Conservation (phyloP, 2,797 vertebrate genomes). For the Coregonus sp. region DNA sequence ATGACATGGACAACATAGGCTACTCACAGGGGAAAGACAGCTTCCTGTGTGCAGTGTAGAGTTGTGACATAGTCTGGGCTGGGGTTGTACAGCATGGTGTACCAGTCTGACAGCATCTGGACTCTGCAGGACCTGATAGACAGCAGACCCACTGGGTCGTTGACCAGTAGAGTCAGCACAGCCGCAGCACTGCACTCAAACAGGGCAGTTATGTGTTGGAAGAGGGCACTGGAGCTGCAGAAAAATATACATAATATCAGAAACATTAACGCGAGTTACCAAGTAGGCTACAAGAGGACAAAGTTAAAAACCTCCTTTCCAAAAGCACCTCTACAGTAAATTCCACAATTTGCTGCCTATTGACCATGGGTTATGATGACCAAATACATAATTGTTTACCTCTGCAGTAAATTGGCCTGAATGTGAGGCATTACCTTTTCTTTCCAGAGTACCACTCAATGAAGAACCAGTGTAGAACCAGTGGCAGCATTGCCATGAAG, state of each 20-base stretch:
- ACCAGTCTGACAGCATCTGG: conserved; percentile 96
- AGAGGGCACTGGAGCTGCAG: conserved; percentile 87
- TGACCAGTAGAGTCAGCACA: conserved; percentile 85
- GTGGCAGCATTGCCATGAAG: conserved; percentile 96
- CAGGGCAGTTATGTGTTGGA: conserved; percentile 90
- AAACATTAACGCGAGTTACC: not conserved
- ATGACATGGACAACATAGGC: not conserved
- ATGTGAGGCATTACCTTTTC: conserved; percentile 82
- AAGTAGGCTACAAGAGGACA: too few relatives aligned
- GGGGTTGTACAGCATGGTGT: conserved; percentile 98
- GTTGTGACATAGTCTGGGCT: conserved; percentile 95
- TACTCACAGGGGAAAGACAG: conserved; percentile 93
- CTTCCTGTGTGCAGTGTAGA: conserved; percentile 95
- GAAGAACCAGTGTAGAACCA: conserved; percentile 97
- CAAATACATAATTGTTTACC: not conserved
- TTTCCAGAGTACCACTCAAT: conserved; percentile 99
- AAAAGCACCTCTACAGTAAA: not conserved
- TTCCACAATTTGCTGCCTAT: not conserved
- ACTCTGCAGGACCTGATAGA: conserved; percentile 89
- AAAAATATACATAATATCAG: not conserved
- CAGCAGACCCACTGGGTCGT: conserved; percentile 83
- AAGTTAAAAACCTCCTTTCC: too few relatives aligned
- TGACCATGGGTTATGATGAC: not conserved
- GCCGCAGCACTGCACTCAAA: conserved; percentile 86
- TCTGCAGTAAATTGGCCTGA: not conserved